These are phyloP conservation scores for Orchesella flavescens DNA, from an alignment of 2,888 invertebrate species.

Conservation along the genomic window DNA sequence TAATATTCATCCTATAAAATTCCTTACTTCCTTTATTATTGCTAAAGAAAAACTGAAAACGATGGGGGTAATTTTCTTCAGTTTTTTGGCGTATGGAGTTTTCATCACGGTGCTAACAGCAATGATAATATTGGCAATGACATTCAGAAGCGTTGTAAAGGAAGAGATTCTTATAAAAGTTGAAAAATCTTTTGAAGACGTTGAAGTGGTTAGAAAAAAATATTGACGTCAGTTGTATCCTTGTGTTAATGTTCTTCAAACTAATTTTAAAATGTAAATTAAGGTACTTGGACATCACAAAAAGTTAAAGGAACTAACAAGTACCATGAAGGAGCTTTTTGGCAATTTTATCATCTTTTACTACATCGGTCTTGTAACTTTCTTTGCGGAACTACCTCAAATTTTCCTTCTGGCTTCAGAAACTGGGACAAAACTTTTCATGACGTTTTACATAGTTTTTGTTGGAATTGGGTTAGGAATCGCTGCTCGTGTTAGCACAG, in stretches of 20 bases:
- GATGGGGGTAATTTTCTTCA: neutral
- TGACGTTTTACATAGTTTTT: neutral
- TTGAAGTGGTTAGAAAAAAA: neutral
- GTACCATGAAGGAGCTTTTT: neutral
- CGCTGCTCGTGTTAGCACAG: neutral
- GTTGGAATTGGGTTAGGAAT: neutral
- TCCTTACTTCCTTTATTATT: neutral
- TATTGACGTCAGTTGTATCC: neutral
- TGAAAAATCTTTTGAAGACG: neutral
- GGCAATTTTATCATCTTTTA: neutral
- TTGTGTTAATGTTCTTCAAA: neutral
- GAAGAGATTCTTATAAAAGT: neutral
- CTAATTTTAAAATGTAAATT: neutral
- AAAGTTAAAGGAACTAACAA: neutral
- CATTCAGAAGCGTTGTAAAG: neutral
- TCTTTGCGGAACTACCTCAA: neutral
- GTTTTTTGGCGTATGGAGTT: neutral
- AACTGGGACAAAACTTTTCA: neutral
- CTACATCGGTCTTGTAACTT: neutral
- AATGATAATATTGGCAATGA: neutral
- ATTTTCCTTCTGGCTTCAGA: neutral
- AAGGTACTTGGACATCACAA: neutral
- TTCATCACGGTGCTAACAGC: neutral
- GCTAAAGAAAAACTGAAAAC: neutral
- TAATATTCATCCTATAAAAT: neutral